phyloP scores from a whole-genome alignment of 64 coral and sea anemone genomes.

The Dendronephthya gigantea region DNA sequence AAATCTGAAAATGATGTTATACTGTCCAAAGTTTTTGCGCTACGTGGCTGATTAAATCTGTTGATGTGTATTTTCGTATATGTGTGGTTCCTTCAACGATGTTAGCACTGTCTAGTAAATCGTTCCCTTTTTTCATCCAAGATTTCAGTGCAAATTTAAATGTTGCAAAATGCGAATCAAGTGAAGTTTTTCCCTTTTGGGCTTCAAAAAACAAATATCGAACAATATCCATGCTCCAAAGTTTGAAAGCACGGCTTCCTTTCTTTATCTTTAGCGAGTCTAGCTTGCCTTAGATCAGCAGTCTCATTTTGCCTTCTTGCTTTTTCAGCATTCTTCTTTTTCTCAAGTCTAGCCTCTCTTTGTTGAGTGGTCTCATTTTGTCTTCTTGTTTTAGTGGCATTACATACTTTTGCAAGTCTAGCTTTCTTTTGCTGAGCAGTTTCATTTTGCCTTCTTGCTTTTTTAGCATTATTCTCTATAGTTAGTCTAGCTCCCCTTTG shows the following conservation, averaged over 20 bases:
- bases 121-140: slow-evolving; percentile 27
- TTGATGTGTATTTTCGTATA: slow-evolving; percentile 36
- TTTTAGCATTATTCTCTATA: too few relatives aligned
- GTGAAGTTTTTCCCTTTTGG: slow-evolving; percentile 52
- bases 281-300: too few relatives aligned
- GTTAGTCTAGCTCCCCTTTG: too few relatives aligned
- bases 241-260: slow-evolving; percentile 21
- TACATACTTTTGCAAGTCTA: too few relatives aligned
- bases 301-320: too few relatives aligned
- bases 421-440: too few relatives aligned
- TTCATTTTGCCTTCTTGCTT: too few relatives aligned
- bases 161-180: slow-evolving; percentile 50
- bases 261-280: too few relatives aligned
- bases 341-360: too few relatives aligned
- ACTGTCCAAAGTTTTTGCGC: slow-evolving; percentile 34
- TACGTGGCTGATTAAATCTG: slow-evolving; percentile 15
- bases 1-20: slow-evolving; percentile 36
- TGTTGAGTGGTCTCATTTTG: too few relatives aligned
- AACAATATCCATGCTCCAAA: slow-evolving; percentile 22
- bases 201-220: slow-evolving; percentile 46
- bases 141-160: slow-evolving; percentile 47
- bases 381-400: too few relatives aligned
- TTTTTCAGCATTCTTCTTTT: too few relatives aligned
- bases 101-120: slow-evolving; percentile 22
- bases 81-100: slow-evolving; percentile 26